Evolutionary conservation across 2,797 vertebrate species (phyloP), one percentile per base, ranked within the genome.

Genomic region (Enteromius anoplus): DNA sequence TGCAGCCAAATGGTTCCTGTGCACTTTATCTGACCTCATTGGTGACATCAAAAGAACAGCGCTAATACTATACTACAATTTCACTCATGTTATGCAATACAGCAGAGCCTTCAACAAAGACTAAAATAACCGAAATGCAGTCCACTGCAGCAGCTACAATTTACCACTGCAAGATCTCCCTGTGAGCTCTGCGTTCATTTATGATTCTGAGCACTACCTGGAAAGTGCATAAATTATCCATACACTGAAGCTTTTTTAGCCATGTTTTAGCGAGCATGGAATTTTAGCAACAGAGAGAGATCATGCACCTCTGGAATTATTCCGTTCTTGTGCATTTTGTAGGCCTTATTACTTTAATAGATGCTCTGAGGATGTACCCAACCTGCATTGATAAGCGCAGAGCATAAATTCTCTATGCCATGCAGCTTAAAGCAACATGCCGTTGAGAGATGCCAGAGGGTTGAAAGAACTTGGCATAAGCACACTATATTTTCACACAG

Each of bases 161-260:
- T 45, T 42, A 80, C 51, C 51, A 37, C 68, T 77, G 81, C 73
- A 58, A 58, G 60, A 19, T 58, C 73, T 77, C 29, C 49, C 34
- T 5, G 5, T 37, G n/a, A 47, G 65, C 78, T 26, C 51, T 40
- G 47, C 15, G 6, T 80, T 58, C 21, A 80, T 75, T 77, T 83
- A 65, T 26, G 72, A 84, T 80, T 83, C 85, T 76, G 78, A 32
- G 40, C 73, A 23, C 71, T 84, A 86, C 82, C 85, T 86, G 82
- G 26, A 83, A 84, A 83, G 81, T 76, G 55, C 72, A 81, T 86
- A 26, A 86, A 84, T 86, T 86, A 86, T 86, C 81, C 58, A 86
- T 86, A 53, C 34, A 66, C 80, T 55, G 71, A 76, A 72, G 77
- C 72, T 65, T 79, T 85, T 83, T 83, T 49, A 83, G 73, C 76